Base-by-base conservation (phyloP, 2,797 vertebrate species). In the Falco cherrug region DNA sequence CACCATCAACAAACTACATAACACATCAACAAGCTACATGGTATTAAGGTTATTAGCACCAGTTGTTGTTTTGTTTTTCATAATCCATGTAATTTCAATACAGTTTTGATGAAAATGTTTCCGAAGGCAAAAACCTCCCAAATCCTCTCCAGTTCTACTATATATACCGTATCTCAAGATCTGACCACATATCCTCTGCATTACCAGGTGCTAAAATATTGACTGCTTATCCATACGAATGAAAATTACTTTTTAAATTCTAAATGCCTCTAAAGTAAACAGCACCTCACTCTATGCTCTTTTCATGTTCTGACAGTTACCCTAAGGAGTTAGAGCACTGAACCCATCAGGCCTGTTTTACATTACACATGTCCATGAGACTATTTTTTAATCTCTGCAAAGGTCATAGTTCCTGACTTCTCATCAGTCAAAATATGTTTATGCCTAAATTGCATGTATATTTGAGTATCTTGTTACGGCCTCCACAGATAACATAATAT, bases 331-430 rank as follows among this genome's bases (percentile, higher is more conserved):
- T 86, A 71, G 84, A 92, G 79, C 70, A 65, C 81, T 81, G 87
- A 96, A 95, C 92, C 71, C 90, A 87, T 86, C 92, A 87, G 94
- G 91, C 63, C 87, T 92, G 26, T 74, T 97, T 93, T 76, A 82
- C 63, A 41, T 41, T 41, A 41, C 83, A 84, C 50, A n/a, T 90
- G 76, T 76, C 90, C 83, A 47, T 54, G 71, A 68, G 81, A 95
- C 61, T 95, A 15, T 85, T 95, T 97, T 94, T 85, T 20, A 78
- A 64, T 87, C 92, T 95, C 81, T 75, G 56, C 61, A 88, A 95
- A 96, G 89, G 89, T 89, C 94, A 77, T 70, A 87, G 91, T 94
- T 97, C 80, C 75, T 95, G 81, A 85, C 84, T 95, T 97, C 73
- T 88, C 70, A 84, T 96, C 95, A 97, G 84, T 61, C 41, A 92